phyloP scores from a whole-genome alignment of 1,140 invertebrate genomes.

The Papilio xuthus region DNA sequence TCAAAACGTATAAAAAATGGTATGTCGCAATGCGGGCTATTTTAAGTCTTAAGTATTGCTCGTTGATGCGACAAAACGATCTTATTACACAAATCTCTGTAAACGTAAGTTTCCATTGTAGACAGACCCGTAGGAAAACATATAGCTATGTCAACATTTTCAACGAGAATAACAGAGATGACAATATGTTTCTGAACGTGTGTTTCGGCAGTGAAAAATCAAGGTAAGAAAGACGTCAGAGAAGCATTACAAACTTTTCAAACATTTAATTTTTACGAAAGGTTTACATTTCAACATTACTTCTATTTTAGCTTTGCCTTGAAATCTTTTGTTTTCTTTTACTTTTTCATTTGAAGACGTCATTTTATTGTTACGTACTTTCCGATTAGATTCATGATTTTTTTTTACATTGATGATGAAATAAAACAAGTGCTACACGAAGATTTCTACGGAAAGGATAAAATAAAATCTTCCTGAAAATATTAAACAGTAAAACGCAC shows the following conservation, averaged over 20 bases:
- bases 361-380: background rate
- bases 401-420: background rate
- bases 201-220: background rate
- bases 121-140: background rate
- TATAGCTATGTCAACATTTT: background rate
- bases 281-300: background rate
- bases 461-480: no score
- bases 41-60: background rate
- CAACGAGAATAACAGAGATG: background rate
- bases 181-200: slow-evolving; percentile 9
- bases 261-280: slow-evolving; percentile 9
- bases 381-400: background rate
- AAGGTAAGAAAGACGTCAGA: slow-evolving; percentile 26
- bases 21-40: background rate
- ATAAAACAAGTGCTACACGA: no score
- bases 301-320: background rate
- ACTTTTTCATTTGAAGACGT: background rate
- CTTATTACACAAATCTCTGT: background rate
- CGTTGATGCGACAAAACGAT: background rate
- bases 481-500: no score
- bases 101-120: background rate
- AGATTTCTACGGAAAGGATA: no score
- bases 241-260: slow-evolving; percentile 16
- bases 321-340: background rate
- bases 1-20: background rate